phyloP scores from a whole-genome alignment of 2,888 invertebrate genomes.

The Apamea crenata region DNA sequence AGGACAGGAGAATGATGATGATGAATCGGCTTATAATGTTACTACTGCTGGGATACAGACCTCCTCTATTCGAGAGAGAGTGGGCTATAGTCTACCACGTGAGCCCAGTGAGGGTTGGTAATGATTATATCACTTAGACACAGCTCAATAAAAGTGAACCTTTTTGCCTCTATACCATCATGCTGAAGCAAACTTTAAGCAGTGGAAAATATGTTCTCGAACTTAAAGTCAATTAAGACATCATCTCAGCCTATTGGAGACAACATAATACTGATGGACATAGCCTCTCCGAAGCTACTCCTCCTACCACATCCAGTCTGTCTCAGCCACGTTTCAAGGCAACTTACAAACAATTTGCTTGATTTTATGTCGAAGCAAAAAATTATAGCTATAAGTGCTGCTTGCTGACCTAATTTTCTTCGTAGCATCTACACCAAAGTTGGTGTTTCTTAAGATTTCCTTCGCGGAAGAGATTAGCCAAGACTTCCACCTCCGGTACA shows the following conservation, averaged over 20 bases:
- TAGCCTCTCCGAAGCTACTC: too few relatives aligned
- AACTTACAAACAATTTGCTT: not conserved
- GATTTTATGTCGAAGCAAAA: not conserved
- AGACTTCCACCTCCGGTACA: slow-evolving; percentile 16
- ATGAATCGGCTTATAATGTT: too few relatives aligned
- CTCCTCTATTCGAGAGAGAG: too few relatives aligned
- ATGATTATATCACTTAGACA: too few relatives aligned
- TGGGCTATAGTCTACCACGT: too few relatives aligned
- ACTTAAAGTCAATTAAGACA: not conserved
- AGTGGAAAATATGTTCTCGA: not conserved
- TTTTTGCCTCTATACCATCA: not conserved
- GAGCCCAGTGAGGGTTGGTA: too few relatives aligned
- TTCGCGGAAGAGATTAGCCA: slow-evolving; percentile 28
- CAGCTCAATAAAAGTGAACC: not conserved
- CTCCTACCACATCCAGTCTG: not conserved
- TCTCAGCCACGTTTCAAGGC: too few relatives aligned
- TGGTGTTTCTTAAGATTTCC: slow-evolving; percentile 5
- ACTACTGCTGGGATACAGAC: too few relatives aligned
- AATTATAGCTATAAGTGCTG: not conserved
- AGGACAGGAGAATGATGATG: too few relatives aligned
- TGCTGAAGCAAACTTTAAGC: not conserved
- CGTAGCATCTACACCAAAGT: not conserved
- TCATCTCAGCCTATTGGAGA: not conserved
- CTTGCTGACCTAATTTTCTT: slow-evolving; percentile 25
- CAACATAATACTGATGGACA: not conserved